phyloP scores from a whole-genome alignment of 2,113 vertebrate genomes.

The Carassius carassius region DNA sequence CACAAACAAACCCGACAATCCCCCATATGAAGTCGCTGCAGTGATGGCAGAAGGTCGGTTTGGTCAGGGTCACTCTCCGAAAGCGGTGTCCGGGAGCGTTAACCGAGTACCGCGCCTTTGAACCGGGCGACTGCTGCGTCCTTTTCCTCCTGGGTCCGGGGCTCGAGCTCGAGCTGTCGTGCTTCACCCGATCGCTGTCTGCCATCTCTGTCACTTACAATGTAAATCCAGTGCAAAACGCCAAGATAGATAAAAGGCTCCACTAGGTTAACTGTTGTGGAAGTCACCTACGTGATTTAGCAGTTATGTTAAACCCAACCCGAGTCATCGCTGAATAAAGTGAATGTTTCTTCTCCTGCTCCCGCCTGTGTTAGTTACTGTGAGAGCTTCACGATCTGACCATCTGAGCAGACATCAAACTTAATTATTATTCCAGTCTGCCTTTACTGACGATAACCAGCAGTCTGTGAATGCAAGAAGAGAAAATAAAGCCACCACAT shows the following conservation, averaged over 20 bases:
- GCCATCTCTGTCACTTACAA: constrained; percentile 61
- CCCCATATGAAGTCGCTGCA: constrained; percentile 98
- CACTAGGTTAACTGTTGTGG: not conserved
- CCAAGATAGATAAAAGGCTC: not conserved
- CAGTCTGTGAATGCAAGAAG: not conserved
- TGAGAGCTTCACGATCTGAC: not conserved
- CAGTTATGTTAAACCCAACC: constrained; percentile 38
- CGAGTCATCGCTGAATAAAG: constrained; percentile 45
- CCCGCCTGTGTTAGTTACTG: not conserved
- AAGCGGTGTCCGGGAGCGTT: constrained; percentile 81
- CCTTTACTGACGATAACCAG: not conserved
- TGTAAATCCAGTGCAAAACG: not conserved
- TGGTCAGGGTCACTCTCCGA: constrained; percentile 88
- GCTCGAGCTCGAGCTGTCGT: constrained; percentile 58
- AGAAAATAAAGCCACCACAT: not conserved
- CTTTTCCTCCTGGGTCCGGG: constrained; percentile 63
- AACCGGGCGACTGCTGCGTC: constrained; percentile 65
- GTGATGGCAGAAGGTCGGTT: constrained; percentile 94
- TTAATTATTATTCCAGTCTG: constrained; percentile 10
- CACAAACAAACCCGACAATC: constrained; percentile 87
- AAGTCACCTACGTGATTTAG: not conserved
- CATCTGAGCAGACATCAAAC: not conserved
- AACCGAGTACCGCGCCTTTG: constrained; percentile 59
- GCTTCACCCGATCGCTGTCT: constrained; percentile 61
- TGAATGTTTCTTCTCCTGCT: not conserved